Evolutionary conservation across 2,113 vertebrate species (phyloP).

Genomic region (Heliornis fulica): DNA sequence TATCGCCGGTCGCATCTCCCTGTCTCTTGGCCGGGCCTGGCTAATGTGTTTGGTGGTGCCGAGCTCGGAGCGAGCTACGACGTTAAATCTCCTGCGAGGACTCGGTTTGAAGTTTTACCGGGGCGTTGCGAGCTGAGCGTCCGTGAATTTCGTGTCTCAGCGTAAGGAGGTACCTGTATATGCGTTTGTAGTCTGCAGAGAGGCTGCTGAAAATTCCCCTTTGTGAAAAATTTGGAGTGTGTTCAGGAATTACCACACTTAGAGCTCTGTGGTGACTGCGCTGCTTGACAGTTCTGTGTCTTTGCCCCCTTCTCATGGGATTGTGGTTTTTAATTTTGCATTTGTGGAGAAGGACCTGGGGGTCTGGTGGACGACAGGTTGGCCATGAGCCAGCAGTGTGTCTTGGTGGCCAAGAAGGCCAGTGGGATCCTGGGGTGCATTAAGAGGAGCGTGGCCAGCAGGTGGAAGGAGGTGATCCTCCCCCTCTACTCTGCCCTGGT

Average conservation of each 20-base stretch:
- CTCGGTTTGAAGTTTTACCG: neutral
- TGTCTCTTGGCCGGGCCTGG: neutral
- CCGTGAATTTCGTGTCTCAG: accelerated
- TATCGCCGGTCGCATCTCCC: neutral
- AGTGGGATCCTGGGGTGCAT: too few species aligned
- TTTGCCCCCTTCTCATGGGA: neutral
- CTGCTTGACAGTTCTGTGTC: neutral
- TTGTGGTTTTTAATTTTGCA: neutral
- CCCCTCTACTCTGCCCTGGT: too few species aligned
- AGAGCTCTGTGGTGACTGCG: neutral
- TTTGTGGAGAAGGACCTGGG: too few species aligned
- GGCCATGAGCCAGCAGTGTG: too few species aligned
- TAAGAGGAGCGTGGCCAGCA: too few species aligned
- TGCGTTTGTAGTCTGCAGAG: neutral
- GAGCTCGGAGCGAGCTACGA: accelerated
- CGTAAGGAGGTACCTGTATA: accelerated
- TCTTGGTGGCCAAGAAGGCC: too few species aligned
- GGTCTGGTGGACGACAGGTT: too few species aligned
- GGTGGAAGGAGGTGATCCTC: too few species aligned
- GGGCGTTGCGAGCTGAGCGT: neutral
- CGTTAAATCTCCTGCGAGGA: accelerated
- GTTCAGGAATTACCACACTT: neutral
- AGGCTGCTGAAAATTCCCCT: neutral
- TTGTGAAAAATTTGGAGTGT: neutral
- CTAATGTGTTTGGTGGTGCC: neutral